A percentile compares a stretch with the other conserved stretches of the same genome.
These are phyloP conservation scores for Coptodon rendalli DNA, from an alignment of 2,113 vertebrate genomes.

Conservation along the genomic window DNA sequence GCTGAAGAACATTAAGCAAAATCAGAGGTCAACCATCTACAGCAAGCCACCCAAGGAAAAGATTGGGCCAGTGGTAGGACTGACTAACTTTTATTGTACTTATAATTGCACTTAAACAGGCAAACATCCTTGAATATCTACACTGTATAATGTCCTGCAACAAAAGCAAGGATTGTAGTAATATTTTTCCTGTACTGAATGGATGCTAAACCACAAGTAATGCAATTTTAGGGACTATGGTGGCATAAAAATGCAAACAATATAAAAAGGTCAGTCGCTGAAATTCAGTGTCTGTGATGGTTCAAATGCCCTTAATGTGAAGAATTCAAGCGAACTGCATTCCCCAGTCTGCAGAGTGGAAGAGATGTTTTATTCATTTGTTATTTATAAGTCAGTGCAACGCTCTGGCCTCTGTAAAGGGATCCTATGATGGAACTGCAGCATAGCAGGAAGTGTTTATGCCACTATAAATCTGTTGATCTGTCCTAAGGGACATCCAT, in stretches of 20 bases:
- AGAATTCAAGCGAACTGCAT: conserved; percentile 42
- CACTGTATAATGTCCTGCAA: not conserved
- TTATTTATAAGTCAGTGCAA: conserved; percentile 50
- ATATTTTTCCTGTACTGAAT: not conserved
- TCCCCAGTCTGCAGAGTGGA: conserved; percentile 13
- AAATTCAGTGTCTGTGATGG: not conserved
- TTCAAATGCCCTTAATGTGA: conserved; percentile 27
- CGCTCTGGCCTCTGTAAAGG: conserved; percentile 18
- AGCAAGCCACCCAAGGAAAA: conserved; percentile 70
- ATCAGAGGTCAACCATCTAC: conserved; percentile 48
- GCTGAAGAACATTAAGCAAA: conserved; percentile 8
- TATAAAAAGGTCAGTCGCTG: not conserved
- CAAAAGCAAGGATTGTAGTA: not conserved
- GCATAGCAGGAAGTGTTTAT: conserved; percentile 33
- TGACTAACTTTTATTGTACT: not conserved
- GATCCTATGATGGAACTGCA: conserved; percentile 41
- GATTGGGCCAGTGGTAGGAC: conserved; percentile 72
- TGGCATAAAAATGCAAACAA: not conserved
- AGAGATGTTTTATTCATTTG: conserved; percentile 63
- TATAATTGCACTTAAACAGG: not conserved
- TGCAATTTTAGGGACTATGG: not conserved
- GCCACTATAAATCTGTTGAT: conserved; percentile 42
- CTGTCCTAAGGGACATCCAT: conserved; percentile 43
- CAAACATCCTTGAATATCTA: not conserved
- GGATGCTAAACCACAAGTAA: not conserved